These are phyloP conservation scores for Champsocephalus esox DNA, from an alignment of 2,797 vertebrate genomes.

Conservation along the genomic window DNA sequence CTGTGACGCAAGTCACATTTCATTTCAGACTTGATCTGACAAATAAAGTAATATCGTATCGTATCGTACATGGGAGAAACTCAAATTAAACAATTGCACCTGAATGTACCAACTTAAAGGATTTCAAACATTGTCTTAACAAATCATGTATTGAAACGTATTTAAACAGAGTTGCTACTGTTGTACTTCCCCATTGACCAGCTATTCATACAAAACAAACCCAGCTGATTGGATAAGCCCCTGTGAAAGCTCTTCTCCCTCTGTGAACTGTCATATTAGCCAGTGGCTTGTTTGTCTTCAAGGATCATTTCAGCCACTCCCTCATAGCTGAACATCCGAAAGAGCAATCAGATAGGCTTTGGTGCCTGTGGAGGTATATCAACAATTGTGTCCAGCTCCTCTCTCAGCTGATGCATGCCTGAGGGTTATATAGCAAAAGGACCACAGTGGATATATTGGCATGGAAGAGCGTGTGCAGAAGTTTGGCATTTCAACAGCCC, in stretches of 20 bases:
- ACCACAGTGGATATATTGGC: constrained; percentile 28
- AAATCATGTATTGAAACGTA: neutral
- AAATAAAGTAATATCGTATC: too few species aligned
- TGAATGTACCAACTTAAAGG: neutral
- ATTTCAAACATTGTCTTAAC: neutral
- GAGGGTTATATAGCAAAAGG: constrained; percentile 65
- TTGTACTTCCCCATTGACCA: constrained; percentile 19
- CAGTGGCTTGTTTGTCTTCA: constrained; percentile 61
- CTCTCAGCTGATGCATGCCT: constrained; percentile 65
- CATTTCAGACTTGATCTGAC: too few species aligned
- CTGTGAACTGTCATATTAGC: constrained; percentile 66
- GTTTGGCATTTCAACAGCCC: constrained; percentile 73
- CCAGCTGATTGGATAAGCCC: constrained; percentile 70
- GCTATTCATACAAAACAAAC: constrained; percentile 61
- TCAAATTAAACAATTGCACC: neutral
- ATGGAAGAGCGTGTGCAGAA: constrained; percentile 42
- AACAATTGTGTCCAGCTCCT: constrained; percentile 66
- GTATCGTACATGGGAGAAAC: neutral
- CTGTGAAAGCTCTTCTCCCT: constrained; percentile 59
- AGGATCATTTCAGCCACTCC: constrained; percentile 70
- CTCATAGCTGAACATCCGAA: constrained; percentile 75
- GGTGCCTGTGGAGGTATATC: constrained; percentile 57
- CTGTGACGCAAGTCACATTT: too few species aligned
- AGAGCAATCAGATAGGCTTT: constrained; percentile 73
- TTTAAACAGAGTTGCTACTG: neutral